Percentiles rank a stretch among this genome's conserved stretches.
Evolutionary conservation across 2,113 vertebrate genomes (phyloP).

Genomic region (Zosterops japonicus): DNA sequence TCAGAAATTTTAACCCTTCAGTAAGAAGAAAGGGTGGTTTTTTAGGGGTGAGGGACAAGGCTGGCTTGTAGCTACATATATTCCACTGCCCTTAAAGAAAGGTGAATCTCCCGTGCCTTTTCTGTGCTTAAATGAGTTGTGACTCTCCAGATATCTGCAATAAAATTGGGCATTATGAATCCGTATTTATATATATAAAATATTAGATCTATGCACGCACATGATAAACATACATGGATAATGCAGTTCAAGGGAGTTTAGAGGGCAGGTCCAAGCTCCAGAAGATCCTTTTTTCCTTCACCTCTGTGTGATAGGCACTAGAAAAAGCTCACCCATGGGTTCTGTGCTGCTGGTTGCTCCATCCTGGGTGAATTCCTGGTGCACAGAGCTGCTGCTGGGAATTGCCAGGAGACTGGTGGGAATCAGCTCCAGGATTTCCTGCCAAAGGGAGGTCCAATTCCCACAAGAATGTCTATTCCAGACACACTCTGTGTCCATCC

Average conservation of each 20-base stretch:
- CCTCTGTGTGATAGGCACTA: not conserved
- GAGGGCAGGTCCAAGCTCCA: not conserved
- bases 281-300: not conserved
- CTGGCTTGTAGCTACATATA: not conserved
- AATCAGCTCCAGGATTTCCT: not conserved
- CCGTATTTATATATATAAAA: too few species aligned
- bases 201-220: not conserved
- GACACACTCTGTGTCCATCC: not conserved
- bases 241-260: not conserved
- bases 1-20: conserved; percentile 41
- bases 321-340: fast-evolving
- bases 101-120: not conserved
- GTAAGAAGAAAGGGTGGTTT: not conserved
- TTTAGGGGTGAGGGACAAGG: not conserved
- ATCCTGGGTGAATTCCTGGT: not conserved
- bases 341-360: not conserved
- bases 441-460: not conserved
- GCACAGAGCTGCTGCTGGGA: not conserved
- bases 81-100: not conserved
- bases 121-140: not conserved
- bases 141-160: not conserved
- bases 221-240: not conserved
- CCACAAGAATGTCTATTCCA: not conserved
- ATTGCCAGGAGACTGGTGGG: not conserved
- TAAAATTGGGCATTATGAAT: not conserved